Evolutionary conservation across 1,140 invertebrate genomes (phyloP), one percentile per base, ranked within the genome.

Genomic region (Chironomus striatipennis): DNA sequence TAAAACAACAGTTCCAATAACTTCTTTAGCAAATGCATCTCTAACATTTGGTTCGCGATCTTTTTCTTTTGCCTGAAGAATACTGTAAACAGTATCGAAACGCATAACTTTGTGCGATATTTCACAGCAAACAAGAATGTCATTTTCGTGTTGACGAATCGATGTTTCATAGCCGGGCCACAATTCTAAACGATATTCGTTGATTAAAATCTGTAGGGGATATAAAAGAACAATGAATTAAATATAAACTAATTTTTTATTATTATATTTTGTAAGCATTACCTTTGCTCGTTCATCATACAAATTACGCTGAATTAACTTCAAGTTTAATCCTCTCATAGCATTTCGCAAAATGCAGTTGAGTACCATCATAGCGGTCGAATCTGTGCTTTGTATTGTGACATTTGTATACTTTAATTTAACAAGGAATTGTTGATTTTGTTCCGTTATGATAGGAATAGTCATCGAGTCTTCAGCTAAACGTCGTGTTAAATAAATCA

Each of bases 261-360:
- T n/a, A n/a, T n/a, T n/a, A n/a, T n/a, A n/a, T 17, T 47, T 15
- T 20, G n/a, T 12, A 3, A 20, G 7, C 7, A 17, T 5, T 8
- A 70, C 18, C 9, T 18, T 21, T 0, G 65, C 17, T 7, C 18
- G 74, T 0, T 89, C 85, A 83, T 95, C 93, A 79, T 88, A 97
- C 78, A 90, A 95, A 80, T 96, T 90, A 18, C 93, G 82, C 0
- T 91, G 90, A 43, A 96, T 86, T 8, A 91, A 81, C 80, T 92
- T 86, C 1, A 93, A 79, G 0, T 90, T 80, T 7, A 93, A 80
- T n/a, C 85, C 77, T 1, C 82, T 84, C 77, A 92, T 87, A 75
- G 89, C 90, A 78, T 89, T 90, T 7, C 91, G 83, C 76, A 93
- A 86, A 12, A 94, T 86, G 7, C 93, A 87, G 77, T 94, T 94